Conservation (phyloP, 2,113 vertebrate genomes). For the Zosterops pallidus region DNA sequence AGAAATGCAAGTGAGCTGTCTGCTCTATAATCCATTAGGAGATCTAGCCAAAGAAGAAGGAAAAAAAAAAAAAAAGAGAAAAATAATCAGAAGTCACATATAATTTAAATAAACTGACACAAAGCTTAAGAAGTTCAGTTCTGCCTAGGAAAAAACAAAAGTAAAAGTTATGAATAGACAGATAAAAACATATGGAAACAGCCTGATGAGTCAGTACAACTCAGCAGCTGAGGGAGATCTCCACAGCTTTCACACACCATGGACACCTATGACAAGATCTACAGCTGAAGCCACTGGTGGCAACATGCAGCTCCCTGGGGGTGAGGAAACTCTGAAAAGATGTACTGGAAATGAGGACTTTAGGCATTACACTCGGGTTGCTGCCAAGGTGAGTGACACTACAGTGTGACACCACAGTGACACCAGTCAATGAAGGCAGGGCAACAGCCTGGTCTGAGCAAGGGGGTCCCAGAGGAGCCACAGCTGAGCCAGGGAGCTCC, state of each 20-base stretch:
- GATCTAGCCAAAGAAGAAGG: neutral
- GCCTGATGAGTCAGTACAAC: neutral
- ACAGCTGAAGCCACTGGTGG: neutral
- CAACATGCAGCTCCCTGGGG: neutral
- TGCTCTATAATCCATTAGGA: neutral
- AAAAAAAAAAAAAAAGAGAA: neutral
- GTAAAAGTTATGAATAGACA: neutral
- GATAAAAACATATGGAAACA: neutral
- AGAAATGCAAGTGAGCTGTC: neutral
- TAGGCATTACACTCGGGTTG: fast-evolving
- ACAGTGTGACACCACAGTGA: fast-evolving
- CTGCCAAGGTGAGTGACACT: fast-evolving
- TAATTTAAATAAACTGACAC: neutral
- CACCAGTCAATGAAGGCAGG: neutral
- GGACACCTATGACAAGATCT: neutral
- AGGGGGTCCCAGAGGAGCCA: neutral
- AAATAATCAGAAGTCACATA: neutral
- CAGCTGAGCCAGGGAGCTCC: fast-evolving
- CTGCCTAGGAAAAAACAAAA: neutral
- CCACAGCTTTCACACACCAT: neutral
- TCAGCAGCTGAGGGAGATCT: neutral
- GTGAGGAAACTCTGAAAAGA: fast-evolving
- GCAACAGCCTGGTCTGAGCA: neutral
- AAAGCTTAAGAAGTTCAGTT: neutral
- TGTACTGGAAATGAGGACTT: neutral